Percentiles rank a stretch among this genome's conserved stretches.
Conservation (phyloP, 1,140 invertebrate species). For the Branchinecta lindahli region DNA sequence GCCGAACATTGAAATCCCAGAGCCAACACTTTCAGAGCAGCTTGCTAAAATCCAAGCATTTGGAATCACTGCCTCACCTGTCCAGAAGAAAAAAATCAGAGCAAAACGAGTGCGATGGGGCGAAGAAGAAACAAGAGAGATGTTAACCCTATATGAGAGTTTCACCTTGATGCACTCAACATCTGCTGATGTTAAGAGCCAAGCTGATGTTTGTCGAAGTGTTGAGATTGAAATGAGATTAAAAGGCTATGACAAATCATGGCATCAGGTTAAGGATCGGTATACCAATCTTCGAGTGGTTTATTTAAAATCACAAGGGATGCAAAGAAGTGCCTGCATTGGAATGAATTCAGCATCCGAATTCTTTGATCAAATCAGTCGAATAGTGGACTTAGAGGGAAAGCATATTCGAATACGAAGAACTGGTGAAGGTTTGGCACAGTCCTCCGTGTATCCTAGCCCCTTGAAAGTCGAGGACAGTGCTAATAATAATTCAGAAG, state of each 20-base stretch:
- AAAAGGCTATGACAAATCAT: not conserved
- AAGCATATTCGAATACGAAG: not conserved
- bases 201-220: not conserved
- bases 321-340: conserved; percentile 6
- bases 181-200: not conserved
- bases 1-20: not conserved
- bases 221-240: not conserved
- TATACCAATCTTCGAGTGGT: not conserved
- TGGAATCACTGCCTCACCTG: not conserved
- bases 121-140: not conserved
- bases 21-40: not conserved
- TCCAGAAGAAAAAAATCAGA: not conserved
- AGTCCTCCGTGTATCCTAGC: not conserved
- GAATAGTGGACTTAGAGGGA: not conserved
- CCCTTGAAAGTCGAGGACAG: not conserved
- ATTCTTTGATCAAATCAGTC: conserved; percentile 7
- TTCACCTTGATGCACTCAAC: not conserved
- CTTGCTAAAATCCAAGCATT: not conserved
- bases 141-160: not conserved
- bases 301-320: conserved; percentile 1
- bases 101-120: not conserved
- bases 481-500: not conserved
- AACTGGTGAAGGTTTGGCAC: not conserved
- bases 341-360: conserved; percentile 1
- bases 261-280: not conserved